These are phyloP conservation scores for Chrysogorgia sp. DNA, from an alignment of 92 coral and sea anemone genomes.

Conservation along the genomic window DNA sequence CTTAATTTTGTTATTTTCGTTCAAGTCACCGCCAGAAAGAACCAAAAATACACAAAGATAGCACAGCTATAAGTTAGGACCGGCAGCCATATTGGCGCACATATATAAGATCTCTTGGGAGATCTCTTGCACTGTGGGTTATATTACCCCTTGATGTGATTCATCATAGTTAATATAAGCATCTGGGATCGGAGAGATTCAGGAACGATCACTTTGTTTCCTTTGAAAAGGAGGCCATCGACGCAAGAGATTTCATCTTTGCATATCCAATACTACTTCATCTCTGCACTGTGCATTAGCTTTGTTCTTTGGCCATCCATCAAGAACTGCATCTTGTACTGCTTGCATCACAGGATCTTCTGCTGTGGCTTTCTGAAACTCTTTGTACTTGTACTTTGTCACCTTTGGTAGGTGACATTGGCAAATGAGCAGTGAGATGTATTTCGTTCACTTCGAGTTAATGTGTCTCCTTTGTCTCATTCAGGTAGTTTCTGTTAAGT, in stretches of 20 bases:
- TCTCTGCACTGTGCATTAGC: background rate
- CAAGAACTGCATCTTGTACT: background rate
- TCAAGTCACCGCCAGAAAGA: too few species aligned
- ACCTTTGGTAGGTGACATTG: conserved; percentile 32
- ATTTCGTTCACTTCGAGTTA: conserved; percentile 45
- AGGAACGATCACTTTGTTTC: conserved; percentile 22
- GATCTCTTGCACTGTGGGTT: conserved; percentile 5
- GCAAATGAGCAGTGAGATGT: conserved; percentile 41
- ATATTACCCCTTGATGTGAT: conserved; percentile 1
- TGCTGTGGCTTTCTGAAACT: conserved; percentile 38
- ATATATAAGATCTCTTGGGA: too few species aligned
- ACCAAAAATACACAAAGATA: too few species aligned
- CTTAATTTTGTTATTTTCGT: too few species aligned
- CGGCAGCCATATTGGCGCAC: too few species aligned
- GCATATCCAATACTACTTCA: background rate
- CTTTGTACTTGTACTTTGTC: conserved; percentile 41
- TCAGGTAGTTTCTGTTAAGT: conserved; percentile 8
- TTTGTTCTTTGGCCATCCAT: conserved; percentile 41
- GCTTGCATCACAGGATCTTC: conserved; percentile 32
- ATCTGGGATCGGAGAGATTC: conserved; percentile 15
- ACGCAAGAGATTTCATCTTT: too few species aligned
- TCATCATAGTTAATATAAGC: background rate
- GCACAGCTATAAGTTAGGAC: too few species aligned
- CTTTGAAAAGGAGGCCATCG: background rate
- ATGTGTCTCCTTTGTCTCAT: conserved; percentile 24